A percentile compares a stretch with the other conserved stretches of the same genome.
phyloP scores from a whole-genome alignment of 2,113 vertebrate genomes.

The Chaenocephalus aceratus region DNA sequence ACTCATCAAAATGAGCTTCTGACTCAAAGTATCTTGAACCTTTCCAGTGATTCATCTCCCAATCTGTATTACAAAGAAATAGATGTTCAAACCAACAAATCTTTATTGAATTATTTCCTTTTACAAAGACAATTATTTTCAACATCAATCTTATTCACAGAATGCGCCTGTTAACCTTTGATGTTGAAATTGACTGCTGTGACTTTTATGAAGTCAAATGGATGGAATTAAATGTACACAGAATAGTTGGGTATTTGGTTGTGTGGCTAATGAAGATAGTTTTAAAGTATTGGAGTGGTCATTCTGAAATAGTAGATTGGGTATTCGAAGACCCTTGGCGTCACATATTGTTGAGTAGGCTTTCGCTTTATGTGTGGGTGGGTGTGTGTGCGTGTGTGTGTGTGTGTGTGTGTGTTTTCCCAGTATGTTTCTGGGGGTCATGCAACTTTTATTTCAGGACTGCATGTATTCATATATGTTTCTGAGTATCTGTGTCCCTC shows the following conservation, averaged over 20 bases:
- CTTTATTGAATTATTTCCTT: not conserved
- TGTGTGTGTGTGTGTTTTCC: not conserved
- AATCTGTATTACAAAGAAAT: not conserved
- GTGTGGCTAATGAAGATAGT: not conserved
- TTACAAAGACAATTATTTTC: not conserved
- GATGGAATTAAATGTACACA: conserved; percentile 2
- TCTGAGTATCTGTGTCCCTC: conserved; percentile 1
- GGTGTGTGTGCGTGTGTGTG: not conserved
- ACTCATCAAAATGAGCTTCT: conserved; percentile 21
- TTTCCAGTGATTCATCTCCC: conserved; percentile 10
- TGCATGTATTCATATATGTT: conserved; percentile 52
- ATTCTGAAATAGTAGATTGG: not conserved
- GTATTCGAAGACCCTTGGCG: not conserved
- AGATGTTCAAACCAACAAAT: not conserved
- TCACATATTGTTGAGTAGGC: conserved; percentile 3
- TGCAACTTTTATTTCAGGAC: not conserved
- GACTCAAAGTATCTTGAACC: not conserved
- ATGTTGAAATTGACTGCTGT: not conserved
- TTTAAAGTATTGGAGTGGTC: not conserved
- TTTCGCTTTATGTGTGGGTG: not conserved
- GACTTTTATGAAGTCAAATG: not conserved
- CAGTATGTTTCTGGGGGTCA: conserved; percentile 7
- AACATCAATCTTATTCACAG: not conserved
- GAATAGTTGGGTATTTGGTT: not conserved
- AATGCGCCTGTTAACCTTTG: not conserved